phyloP scores from a whole-genome alignment of 2,888 invertebrate genomes.

The Leptinotarsa rubiginosa region DNA sequence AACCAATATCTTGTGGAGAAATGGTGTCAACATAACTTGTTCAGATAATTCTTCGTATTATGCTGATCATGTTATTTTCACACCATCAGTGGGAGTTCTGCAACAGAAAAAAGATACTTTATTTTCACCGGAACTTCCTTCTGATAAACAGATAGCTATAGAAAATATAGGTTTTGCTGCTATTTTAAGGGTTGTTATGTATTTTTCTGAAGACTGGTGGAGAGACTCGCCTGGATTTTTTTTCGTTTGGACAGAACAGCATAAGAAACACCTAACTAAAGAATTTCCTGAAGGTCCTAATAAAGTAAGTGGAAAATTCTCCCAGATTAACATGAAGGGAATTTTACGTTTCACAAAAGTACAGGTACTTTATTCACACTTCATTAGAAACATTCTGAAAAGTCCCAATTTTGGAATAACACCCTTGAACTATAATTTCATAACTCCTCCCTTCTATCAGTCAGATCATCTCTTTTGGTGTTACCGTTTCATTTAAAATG shows the following conservation, averaged over 20 bases:
- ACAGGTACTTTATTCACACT: too few relatives aligned
- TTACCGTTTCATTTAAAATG: too few relatives aligned
- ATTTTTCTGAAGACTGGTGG: slow-evolving; percentile 52
- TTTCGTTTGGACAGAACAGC: slow-evolving; percentile 71
- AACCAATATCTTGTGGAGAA: slow-evolving; percentile 38
- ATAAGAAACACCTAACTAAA: slow-evolving; percentile 48
- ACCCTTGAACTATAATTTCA: too few relatives aligned
- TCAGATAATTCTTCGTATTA: slow-evolving; percentile 67
- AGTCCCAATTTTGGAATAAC: too few relatives aligned
- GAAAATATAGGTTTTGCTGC: slow-evolving; percentile 49
- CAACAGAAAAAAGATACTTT: slow-evolving; percentile 43
- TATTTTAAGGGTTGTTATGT: slow-evolving; percentile 48
- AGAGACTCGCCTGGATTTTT: slow-evolving; percentile 65
- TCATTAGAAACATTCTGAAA: too few relatives aligned
- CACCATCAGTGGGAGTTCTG: slow-evolving; percentile 60
- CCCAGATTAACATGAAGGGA: too few relatives aligned
- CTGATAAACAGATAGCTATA: slow-evolving; percentile 45
- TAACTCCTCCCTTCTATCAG: too few relatives aligned
- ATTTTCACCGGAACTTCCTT: slow-evolving; percentile 47
- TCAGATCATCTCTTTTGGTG: too few relatives aligned
- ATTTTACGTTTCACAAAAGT: too few relatives aligned
- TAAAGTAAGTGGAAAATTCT: background rate
- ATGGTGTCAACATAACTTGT: slow-evolving; percentile 59
- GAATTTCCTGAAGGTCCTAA: slow-evolving; percentile 7
- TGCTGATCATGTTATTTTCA: slow-evolving; percentile 74